Evolutionary conservation across 2,797 vertebrate species (phyloP), one percentile per base, ranked within the genome.

Genomic region (Distichodus sexfasciatus): DNA sequence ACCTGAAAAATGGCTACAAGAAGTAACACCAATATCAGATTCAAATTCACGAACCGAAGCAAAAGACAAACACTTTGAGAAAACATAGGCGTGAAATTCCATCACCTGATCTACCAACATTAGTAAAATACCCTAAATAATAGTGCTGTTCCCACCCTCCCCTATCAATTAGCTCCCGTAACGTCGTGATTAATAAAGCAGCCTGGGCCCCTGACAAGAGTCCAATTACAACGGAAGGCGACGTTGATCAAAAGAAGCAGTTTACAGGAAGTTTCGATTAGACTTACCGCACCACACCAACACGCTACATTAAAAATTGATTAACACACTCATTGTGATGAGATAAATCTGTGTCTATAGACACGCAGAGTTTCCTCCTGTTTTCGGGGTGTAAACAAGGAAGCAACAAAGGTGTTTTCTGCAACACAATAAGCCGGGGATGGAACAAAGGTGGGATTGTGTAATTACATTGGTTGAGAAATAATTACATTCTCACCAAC

Each of bases 391-490:
- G 36, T 24, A 61, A 69, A 73, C 71, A 66, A 41, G 44, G 9
- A 38, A 2, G 14, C 10, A n/a, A 17, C 19, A 31, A 28, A n/a
- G 11, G 43, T 4, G 1, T 9, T 53, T 28, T 41, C 47, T 40
- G 4, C 63, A 36, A 43, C 35, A 26, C 53, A 2, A 21, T 7
- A 17, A 3, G 10, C 3, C 24, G 3, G 14, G 14, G 21, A 15
- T 24, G 8, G 15, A 67, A 55, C 31, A 78, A 84, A 85, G 73
- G 76, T 79, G 79, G 61, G 70, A 83, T 71, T 80, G 75, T 50
- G 74, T 82, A 88, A 87, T 86, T 80, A 76, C 64, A 33, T 71
- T 76, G 69, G 68, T 78, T 74, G 74, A 81, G 78, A 75, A 74
- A 75, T 81, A 84, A 88, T 86, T 77, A 69, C 61, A 75, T 76